phyloP scores from a whole-genome alignment of 1,140 invertebrate genomes.

The Meloidogyne chitwoodi region DNA sequence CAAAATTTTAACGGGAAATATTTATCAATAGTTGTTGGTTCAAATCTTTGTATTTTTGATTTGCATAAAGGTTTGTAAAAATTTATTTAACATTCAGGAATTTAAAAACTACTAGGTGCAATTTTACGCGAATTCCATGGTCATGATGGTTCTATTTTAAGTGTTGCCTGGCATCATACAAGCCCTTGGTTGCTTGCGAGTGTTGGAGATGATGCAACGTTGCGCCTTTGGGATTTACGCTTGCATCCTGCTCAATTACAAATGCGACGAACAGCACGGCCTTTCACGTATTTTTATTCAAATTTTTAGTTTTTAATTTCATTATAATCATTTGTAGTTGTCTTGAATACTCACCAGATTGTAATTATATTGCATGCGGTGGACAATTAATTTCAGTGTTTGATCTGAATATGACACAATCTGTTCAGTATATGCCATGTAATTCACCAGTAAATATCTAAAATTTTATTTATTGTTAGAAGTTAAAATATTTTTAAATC shows the following conservation, averaged over 20 bases:
- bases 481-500: no score
- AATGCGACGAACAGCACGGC: slow-evolving; percentile 14
- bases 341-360: slow-evolving; percentile 29
- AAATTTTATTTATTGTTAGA: no score
- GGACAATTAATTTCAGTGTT: slow-evolving; percentile 26
- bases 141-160: slow-evolving; percentile 16
- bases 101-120: neutral
- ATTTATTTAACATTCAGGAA: neutral
- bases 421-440: slow-evolving; percentile 25
- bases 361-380: slow-evolving; percentile 29
- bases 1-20: slow-evolving; percentile 12
- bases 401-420: slow-evolving; percentile 23
- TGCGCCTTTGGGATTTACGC: slow-evolving; percentile 25
- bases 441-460: slow-evolving; percentile 20
- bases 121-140: slow-evolving; percentile 26
- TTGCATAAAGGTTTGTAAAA: slow-evolving; percentile 20
- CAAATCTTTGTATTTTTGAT: slow-evolving; percentile 17
- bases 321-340: slow-evolving; percentile 2
- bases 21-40: slow-evolving; percentile 9
- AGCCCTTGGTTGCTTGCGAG: slow-evolving; percentile 22
- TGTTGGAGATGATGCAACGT: slow-evolving; percentile 15
- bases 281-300: neutral
- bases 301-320: neutral
- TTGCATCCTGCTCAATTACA: slow-evolving; percentile 29
- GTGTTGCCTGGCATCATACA: slow-evolving; percentile 25